A percentile compares a stretch with the other conserved stretches of the same genome.
phyloP scores from a whole-genome alignment of 2,113 vertebrate genomes.

The Gymnobelideus leadbeateri region DNA sequence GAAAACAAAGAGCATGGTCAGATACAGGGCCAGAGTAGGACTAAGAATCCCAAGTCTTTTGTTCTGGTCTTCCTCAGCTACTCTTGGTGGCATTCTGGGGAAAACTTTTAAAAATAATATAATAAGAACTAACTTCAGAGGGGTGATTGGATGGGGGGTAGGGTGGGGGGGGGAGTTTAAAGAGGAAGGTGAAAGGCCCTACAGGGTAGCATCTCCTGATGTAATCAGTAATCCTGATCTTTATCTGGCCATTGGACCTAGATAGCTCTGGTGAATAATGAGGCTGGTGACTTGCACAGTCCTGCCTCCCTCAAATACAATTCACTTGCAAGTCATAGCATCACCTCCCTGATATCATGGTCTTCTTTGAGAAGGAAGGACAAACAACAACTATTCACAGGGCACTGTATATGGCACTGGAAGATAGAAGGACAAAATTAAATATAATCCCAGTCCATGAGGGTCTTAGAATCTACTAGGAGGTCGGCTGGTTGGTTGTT shows the following conservation, averaged over 20 bases:
- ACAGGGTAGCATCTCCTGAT: too few species aligned
- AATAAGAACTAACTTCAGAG: background rate
- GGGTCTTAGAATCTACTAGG: background rate
- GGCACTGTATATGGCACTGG: background rate
- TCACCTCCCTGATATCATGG: too few species aligned
- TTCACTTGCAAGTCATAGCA: too few species aligned
- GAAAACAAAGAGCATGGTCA: background rate
- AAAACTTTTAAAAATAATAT: constrained; percentile 39
- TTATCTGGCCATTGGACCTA: too few species aligned
- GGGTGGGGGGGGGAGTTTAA: too few species aligned
- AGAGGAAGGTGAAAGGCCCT: too few species aligned
- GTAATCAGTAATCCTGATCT: too few species aligned
- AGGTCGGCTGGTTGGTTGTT: too few species aligned
- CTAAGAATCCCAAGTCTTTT: constrained; percentile 41
- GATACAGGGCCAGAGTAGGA: background rate
- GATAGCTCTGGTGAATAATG: too few species aligned
- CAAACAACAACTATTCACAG: background rate
- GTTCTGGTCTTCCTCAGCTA: constrained; percentile 9
- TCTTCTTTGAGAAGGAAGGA: too few species aligned
- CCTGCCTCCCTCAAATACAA: too few species aligned
- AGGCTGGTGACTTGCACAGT: too few species aligned
- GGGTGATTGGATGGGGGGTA: background rate
- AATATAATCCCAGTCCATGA: background rate
- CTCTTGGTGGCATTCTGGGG: background rate
- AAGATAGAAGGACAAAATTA: background rate